These are phyloP conservation scores for Parnassius orleans DNA, from an alignment of 2,888 invertebrate genomes.

Conservation along the genomic window DNA sequence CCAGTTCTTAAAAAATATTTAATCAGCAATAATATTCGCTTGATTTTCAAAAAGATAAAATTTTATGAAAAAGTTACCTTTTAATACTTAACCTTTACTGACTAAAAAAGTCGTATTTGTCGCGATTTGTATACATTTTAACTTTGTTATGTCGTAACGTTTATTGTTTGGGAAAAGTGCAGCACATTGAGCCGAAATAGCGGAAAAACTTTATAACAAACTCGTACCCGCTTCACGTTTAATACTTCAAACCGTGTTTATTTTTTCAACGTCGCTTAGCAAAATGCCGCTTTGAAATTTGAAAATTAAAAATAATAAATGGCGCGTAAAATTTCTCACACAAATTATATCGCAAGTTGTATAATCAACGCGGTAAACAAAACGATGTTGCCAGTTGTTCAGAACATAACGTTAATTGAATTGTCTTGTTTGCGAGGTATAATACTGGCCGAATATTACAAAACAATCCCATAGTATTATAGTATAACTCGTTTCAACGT, in stretches of 20 bases:
- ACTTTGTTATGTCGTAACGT: neutral
- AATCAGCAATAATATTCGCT: no score
- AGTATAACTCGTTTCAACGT: neutral
- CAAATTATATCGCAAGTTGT: slow-evolving; percentile 27
- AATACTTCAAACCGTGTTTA: slow-evolving; percentile 12
- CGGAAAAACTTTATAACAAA: slow-evolving; percentile 6
- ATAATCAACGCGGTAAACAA: slow-evolving; percentile 31
- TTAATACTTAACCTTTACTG: no score
- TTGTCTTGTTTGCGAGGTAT: slow-evolving; percentile 33
- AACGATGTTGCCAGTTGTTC: slow-evolving; percentile 31
- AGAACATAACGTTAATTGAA: slow-evolving; percentile 38
- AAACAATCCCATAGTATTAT: neutral
- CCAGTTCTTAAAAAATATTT: no score
- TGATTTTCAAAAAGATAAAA: no score
- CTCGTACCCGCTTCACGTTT: slow-evolving; percentile 2
- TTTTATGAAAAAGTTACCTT: no score
- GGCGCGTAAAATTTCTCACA: slow-evolving; percentile 39
- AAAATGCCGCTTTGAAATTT: slow-evolving; percentile 33
- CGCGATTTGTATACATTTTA: neutral
- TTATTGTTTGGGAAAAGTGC: slow-evolving; percentile 2
- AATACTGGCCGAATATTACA: slow-evolving; percentile 19
- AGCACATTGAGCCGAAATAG: slow-evolving; percentile 13
- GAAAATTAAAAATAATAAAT: slow-evolving; percentile 41
- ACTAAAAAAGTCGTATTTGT: neutral
- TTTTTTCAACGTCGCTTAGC: slow-evolving; percentile 14